Evolutionary conservation across 2,113 vertebrate species (phyloP).

Genomic region (Pica pica): DNA sequence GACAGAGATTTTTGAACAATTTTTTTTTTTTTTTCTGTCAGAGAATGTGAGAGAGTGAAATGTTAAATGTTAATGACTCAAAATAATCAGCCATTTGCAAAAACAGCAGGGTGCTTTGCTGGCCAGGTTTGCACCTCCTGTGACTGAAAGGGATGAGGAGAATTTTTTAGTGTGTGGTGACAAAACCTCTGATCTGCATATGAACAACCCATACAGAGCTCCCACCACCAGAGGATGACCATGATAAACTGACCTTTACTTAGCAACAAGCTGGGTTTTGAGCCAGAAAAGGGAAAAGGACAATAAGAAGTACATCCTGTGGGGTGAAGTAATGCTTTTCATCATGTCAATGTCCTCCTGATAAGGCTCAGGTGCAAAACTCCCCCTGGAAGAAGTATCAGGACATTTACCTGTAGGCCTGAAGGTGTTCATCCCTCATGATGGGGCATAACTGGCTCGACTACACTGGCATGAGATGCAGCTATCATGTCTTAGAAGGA

Average conservation of each 20-base stretch:
- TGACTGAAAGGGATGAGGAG: background rate
- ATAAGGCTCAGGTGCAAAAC: background rate
- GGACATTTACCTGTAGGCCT: background rate
- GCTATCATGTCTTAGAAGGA: background rate
- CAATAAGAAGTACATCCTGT: background rate
- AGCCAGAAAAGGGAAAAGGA: background rate
- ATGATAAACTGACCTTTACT: background rate
- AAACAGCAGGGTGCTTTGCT: background rate
- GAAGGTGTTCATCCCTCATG: background rate
- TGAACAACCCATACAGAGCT: background rate
- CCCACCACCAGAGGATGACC: too few species aligned
- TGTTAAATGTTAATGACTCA: background rate
- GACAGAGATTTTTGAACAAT: background rate
- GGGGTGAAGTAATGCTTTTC: background rate
- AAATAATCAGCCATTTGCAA: background rate
- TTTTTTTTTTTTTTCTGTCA: background rate
- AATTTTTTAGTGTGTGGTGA: background rate
- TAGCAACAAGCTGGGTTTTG: background rate
- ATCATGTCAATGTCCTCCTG: accelerated
- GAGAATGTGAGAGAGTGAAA: background rate
- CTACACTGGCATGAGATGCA: background rate
- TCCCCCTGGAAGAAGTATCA: accelerated
- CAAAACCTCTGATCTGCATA: accelerated
- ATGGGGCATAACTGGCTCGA: background rate
- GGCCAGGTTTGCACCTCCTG: background rate